These are phyloP conservation scores for Lithophane semibrunnea DNA, from an alignment of 2,888 invertebrate species.

Conservation along the genomic window DNA sequence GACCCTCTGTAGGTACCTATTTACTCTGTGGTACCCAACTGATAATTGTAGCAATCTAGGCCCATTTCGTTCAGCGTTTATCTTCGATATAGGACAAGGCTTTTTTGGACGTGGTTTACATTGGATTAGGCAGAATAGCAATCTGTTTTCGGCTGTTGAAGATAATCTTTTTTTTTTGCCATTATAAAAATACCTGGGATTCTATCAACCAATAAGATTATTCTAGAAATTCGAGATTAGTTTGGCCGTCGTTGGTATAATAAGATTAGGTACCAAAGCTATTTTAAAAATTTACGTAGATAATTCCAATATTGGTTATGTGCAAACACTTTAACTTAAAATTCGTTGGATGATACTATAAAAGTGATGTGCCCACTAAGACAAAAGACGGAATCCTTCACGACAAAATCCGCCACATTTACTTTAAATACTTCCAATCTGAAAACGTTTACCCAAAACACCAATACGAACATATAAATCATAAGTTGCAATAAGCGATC, in stretches of 20 bases:
- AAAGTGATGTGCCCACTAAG: not conserved
- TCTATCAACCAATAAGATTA: constrained; percentile 16
- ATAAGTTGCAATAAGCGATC: constrained; percentile 24
- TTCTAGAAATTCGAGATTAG: constrained; percentile 6
- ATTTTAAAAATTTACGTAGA: not conserved
- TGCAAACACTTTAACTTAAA: not conserved
- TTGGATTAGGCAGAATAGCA: constrained; percentile 17
- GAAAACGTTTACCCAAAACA: not conserved
- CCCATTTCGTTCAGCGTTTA: constrained; percentile 16
- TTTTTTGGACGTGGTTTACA: not conserved
- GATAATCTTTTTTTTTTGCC: constrained; percentile 15
- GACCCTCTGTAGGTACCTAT: not conserved
- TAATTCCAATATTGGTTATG: not conserved
- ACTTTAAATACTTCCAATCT: not conserved
- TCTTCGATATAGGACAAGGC: constrained; percentile 20
- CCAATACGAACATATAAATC: constrained; percentile 18
- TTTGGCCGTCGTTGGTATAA: not conserved
- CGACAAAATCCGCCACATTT: not conserved
- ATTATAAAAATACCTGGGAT: constrained; percentile 18
- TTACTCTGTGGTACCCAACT: not conserved
- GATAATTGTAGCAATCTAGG: constrained; percentile 30
- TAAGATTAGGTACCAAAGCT: not conserved
- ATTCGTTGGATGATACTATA: not conserved
- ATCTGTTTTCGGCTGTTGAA: constrained; percentile 19
- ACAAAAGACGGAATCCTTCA: not conserved